Percentiles rank a stretch among this genome's conserved stretches.
These are phyloP conservation scores for Leptinotarsa lineolata DNA, from an alignment of 1,140 invertebrate species.

Conservation along the genomic window DNA sequence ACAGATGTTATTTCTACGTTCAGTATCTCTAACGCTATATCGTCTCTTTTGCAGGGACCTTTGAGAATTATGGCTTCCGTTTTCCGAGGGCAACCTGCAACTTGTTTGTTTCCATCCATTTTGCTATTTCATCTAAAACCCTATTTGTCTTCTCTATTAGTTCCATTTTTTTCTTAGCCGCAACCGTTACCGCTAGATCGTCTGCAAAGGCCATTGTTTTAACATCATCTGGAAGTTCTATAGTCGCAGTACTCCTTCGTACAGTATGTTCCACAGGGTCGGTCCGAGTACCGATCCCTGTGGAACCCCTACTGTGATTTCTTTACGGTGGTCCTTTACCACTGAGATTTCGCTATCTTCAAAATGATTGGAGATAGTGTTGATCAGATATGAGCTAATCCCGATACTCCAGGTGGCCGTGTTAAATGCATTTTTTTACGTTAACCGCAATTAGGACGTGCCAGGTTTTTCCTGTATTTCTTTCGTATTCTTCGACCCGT, in stretches of 20 bases:
- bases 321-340: conserved; percentile 6
- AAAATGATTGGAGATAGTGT: conserved; percentile 36
- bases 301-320: conserved; percentile 42
- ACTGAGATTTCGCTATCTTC: conserved; percentile 22
- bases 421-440: conserved; percentile 44
- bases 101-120: too few relatives aligned
- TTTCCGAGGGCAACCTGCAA: too few relatives aligned
- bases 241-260: too few relatives aligned
- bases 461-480: conserved; percentile 18
- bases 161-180: not conserved
- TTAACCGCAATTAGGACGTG: conserved; percentile 20
- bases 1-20: too few relatives aligned
- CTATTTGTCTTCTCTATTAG: too few relatives aligned
- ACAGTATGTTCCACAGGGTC: too few relatives aligned
- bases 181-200: not conserved
- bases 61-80: too few relatives aligned
- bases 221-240: not conserved
- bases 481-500: conserved; percentile 23
- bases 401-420: conserved; percentile 34
- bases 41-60: too few relatives aligned
- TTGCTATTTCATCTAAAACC: not conserved
- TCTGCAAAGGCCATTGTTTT: not conserved
- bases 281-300: conserved; percentile 49
- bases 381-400: conserved; percentile 29
- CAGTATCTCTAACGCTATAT: too few relatives aligned